phyloP scores from a whole-genome alignment of 2,797 vertebrate species.

The Oceanodroma leucorhoa region DNA sequence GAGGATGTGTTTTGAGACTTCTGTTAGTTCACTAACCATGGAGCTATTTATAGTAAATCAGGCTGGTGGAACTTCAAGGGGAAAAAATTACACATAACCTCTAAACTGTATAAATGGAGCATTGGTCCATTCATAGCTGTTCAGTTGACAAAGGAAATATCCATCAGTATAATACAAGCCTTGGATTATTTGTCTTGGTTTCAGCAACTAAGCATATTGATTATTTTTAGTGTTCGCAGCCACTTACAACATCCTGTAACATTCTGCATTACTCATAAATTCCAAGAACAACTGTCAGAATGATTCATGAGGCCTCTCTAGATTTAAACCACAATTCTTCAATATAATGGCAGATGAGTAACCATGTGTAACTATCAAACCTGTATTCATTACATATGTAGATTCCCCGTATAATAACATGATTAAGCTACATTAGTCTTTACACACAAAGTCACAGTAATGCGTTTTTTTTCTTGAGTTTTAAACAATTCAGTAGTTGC shows the following conservation, averaged over 20 bases:
- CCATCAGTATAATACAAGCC: not conserved
- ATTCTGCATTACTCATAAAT: not conserved
- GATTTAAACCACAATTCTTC: not conserved
- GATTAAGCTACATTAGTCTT: not conserved
- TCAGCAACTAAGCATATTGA: not conserved
- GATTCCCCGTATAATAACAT: not conserved
- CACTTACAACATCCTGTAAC: not conserved
- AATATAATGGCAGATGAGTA: not conserved
- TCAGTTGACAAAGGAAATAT: not conserved
- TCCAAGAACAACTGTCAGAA: not conserved
- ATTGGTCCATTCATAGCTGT: not conserved
- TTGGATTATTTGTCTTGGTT: not conserved
- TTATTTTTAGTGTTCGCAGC: not conserved
- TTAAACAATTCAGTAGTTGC: not conserved
- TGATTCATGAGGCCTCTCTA: slow-evolving; percentile 10
- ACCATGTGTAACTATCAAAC: not conserved
- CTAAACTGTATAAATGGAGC: not conserved
- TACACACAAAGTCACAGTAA: not conserved
- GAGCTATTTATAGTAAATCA: not conserved
- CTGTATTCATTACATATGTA: not conserved
- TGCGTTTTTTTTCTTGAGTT: not conserved
- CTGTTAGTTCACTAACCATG: not conserved
- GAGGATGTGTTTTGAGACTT: not conserved
- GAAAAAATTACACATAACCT: not conserved
- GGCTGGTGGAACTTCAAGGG: not conserved